Evolutionary conservation across 2,797 vertebrate species (phyloP).

Genomic region (Hylomyscus alleni): DNA sequence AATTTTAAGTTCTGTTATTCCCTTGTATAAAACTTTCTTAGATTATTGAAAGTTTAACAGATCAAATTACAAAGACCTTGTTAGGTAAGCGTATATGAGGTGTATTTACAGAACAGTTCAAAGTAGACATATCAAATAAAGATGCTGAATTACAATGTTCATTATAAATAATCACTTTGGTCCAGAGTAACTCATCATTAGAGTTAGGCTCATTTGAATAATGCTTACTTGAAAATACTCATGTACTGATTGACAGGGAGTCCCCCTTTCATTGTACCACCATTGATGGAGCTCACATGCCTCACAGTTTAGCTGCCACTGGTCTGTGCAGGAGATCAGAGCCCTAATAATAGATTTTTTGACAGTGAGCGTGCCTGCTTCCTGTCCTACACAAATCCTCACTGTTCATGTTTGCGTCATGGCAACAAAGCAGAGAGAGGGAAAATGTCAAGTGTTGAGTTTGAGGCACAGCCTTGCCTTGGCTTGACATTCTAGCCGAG

Average conservation of each 20-base stretch:
- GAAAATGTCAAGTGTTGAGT: slow-evolving; percentile 92
- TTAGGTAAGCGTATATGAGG: slow-evolving; percentile 29
- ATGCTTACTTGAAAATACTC: slow-evolving; percentile 87
- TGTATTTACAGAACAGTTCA: slow-evolving; percentile 61
- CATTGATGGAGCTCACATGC: slow-evolving; percentile 84
- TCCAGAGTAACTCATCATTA: slow-evolving; percentile 84
- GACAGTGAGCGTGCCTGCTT: slow-evolving; percentile 91
- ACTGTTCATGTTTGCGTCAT: slow-evolving; percentile 91
- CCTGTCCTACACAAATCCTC: slow-evolving; percentile 92
- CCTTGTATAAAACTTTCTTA: slow-evolving; percentile 32
- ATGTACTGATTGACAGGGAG: slow-evolving; percentile 86
- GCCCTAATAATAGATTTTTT: slow-evolving; percentile 92
- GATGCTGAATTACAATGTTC: slow-evolving; percentile 78
- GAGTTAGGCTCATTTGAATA: slow-evolving; percentile 78
- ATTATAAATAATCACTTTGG: slow-evolving; percentile 85
- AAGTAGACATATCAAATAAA: slow-evolving; percentile 79
- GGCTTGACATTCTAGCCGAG: slow-evolving; percentile 92
- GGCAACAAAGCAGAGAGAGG: slow-evolving; percentile 92
- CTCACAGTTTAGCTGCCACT: slow-evolving; percentile 85
- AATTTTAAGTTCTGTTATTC: background rate
- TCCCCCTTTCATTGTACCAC: slow-evolving; percentile 76
- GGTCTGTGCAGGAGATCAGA: slow-evolving; percentile 90
- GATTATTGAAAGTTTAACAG: slow-evolving; percentile 20
- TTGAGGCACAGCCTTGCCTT: slow-evolving; percentile 90
- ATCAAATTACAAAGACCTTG: slow-evolving; percentile 49